Percentiles rank a stretch among this genome's conserved stretches.
Conservation (phyloP, 2,113 vertebrate species). For the Scytalopus superciliaris region DNA sequence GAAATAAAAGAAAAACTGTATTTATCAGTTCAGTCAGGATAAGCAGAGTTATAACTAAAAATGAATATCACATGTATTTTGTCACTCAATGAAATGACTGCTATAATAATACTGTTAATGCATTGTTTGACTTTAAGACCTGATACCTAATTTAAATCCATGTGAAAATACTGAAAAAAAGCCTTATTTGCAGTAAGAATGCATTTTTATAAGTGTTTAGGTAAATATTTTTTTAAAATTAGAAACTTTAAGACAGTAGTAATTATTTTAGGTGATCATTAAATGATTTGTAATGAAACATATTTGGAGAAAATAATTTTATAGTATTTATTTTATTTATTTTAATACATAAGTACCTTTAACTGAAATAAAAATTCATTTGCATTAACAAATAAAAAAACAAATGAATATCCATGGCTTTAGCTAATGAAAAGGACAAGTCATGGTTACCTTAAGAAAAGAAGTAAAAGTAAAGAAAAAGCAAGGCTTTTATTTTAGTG, state of each 20-base stretch:
- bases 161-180: background rate
- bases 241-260: background rate
- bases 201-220: background rate
- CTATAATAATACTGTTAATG: background rate
- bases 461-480: background rate
- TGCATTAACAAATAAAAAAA: background rate
- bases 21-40: background rate
- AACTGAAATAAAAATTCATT: background rate
- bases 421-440: background rate
- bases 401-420: background rate
- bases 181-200: background rate
- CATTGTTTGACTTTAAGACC: background rate
- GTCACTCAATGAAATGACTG: background rate
- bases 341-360: background rate
- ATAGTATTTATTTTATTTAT: too few relatives aligned
- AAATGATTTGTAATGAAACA: background rate
- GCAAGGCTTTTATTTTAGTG: background rate
- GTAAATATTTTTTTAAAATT: background rate
- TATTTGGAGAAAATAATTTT: background rate
- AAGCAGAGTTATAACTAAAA: background rate
- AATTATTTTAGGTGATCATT: background rate
- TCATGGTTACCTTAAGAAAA: background rate
- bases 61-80: background rate
- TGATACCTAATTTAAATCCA: background rate
- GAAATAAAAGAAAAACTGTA: background rate